These are phyloP conservation scores for Beris morrisii DNA, from an alignment of 2,888 invertebrate species.

Conservation along the genomic window DNA sequence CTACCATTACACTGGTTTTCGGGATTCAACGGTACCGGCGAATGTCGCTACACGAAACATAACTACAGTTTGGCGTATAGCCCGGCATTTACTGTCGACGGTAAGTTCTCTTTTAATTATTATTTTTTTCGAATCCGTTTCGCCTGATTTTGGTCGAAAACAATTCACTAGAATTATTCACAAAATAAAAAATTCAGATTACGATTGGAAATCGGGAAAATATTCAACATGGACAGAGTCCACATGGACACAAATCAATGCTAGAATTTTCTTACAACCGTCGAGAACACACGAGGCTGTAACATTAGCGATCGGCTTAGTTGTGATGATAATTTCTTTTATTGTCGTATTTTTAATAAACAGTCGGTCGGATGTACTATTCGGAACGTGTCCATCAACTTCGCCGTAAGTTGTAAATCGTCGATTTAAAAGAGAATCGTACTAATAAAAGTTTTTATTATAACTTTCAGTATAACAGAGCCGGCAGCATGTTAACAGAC, in stretches of 20 bases:
- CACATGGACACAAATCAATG: slow-evolving; percentile 73
- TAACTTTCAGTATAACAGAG: slow-evolving; percentile 49
- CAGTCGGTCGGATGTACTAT: slow-evolving; percentile 53
- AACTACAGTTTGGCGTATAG: slow-evolving; percentile 75
- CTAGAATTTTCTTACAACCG: slow-evolving; percentile 78
- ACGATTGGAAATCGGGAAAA: slow-evolving; percentile 72
- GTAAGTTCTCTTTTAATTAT: slow-evolving; percentile 53
- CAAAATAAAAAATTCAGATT: slow-evolving; percentile 60
- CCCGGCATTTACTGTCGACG: slow-evolving; percentile 77
- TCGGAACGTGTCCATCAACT: slow-evolving; percentile 51
- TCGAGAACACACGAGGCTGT: slow-evolving; percentile 52
- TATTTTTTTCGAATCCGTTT: not conserved
- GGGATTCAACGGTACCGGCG: slow-evolving; percentile 66
- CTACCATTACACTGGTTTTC: slow-evolving; percentile 65
- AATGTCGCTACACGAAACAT: slow-evolving; percentile 73
- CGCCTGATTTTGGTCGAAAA: slow-evolving; percentile 6
- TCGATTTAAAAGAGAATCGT: slow-evolving; percentile 17
- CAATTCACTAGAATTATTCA: not conserved
- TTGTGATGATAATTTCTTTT: slow-evolving; percentile 53
- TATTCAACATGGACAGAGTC: slow-evolving; percentile 92
- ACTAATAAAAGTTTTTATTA: slow-evolving; percentile 39
- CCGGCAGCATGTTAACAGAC: slow-evolving; percentile 50
- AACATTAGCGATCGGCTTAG: slow-evolving; percentile 51
- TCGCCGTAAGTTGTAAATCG: slow-evolving; percentile 50
- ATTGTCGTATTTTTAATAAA: slow-evolving; percentile 53